Evolutionary conservation across 2,888 invertebrate species (phyloP).

Genomic region (Ochlodes sylvanus): DNA sequence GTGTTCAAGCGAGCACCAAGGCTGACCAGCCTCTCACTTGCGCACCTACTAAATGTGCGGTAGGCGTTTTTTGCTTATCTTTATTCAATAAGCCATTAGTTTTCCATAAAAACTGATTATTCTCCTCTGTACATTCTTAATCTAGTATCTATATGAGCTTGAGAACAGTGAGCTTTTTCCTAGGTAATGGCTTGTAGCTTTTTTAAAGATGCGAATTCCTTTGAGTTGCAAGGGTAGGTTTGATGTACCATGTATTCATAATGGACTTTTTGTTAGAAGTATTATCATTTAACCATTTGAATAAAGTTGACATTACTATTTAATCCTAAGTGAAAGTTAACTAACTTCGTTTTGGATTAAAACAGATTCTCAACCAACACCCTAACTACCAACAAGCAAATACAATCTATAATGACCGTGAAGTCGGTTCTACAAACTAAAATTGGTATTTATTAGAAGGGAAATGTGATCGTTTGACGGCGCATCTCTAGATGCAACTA

Average conservation of each 20-base stretch:
- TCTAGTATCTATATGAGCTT: constrained; percentile 21
- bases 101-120: constrained; percentile 40
- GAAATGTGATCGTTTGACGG: constrained; percentile 27
- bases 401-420: not conserved
- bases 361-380: not conserved
- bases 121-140: constrained; percentile 35
- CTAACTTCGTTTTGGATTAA: too few relatives aligned
- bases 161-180: constrained; percentile 26
- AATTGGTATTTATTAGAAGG: constrained; percentile 24
- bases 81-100: constrained; percentile 40
- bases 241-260: not conserved
- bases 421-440: not conserved
- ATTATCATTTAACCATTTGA: not conserved
- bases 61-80: constrained; percentile 43
- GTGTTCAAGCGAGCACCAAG: constrained; percentile 55
- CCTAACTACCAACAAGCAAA: constrained; percentile 3
- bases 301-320: not conserved
- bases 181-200: constrained; percentile 12
- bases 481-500: constrained; percentile 33
- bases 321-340: not conserved
- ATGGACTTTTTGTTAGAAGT: not conserved
- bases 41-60: constrained; percentile 49
- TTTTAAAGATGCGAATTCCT: constrained; percentile 28
- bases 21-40: constrained; percentile 58
- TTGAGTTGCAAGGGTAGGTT: not conserved